Evolutionary conservation across 1,140 invertebrate species (phyloP), one percentile per base, ranked within the genome.

Genomic region (Physella acuta): DNA sequence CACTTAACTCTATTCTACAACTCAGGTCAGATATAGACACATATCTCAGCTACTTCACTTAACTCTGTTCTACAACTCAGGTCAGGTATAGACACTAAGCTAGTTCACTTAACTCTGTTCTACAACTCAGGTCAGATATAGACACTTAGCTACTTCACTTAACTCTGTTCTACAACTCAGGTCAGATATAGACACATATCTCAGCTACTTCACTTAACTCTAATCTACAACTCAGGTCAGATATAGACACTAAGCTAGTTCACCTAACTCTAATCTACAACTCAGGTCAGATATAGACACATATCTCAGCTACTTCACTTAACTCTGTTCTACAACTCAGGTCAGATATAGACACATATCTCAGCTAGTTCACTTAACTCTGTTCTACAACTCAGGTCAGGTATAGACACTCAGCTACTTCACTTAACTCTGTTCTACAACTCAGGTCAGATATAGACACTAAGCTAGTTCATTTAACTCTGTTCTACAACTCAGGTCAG

Each of bases 201-300:
- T 8, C 53, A 24, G n/a, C n/a, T n/a, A n/a, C n/a, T n/a, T n/a
- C n/a, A n/a, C n/a, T n/a, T n/a, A n/a, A n/a, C n/a, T n/a, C n/a
- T n/a, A n/a, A n/a, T n/a, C n/a, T n/a, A 83, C 99, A 99, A 85
- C 87, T 98, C 56, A 94, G 92, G 92, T 95, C 88, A 90, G 76
- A 75, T 51, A 17, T 5, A 44, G 17, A 4, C 8, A 24, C 61
- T 39, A 14, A 14, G 8, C 24, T 8, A n/a, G n/a, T n/a, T n/a
- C n/a, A n/a, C n/a, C n/a, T n/a, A n/a, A n/a, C n/a, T n/a, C n/a
- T n/a, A n/a, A n/a, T n/a, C 53, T 14, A 83, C 99, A 99, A 85
- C 87, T 98, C 56, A 94, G 92, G 92, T 95, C 88, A 90, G 76
- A 75, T 51, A 17, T 5, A 44, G 17, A 4, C 8, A 24, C 61